A percentile compares a stretch with the other conserved stretches of the same genome.
Conservation (phyloP, 23 tunicate species). For the Ascidia mentula region DNA sequence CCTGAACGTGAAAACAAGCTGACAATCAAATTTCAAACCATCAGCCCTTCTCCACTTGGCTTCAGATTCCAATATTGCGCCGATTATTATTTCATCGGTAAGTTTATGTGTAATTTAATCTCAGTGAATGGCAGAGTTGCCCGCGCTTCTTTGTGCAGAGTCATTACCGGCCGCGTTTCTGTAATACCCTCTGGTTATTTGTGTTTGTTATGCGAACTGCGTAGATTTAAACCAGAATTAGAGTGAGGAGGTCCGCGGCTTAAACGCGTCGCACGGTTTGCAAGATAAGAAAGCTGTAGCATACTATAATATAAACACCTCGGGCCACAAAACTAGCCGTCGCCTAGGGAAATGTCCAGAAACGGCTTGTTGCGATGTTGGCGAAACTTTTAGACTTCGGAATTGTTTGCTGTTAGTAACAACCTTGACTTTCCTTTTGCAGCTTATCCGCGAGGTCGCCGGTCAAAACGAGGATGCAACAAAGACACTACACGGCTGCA, state of each 20-base stretch:
- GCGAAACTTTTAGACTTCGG: no score
- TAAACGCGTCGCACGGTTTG: background rate
- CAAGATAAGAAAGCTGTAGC: background rate
- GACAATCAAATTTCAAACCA: conserved; percentile 79
- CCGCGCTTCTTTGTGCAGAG: no score
- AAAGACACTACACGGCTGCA: conserved; percentile 33
- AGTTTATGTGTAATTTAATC: no score
- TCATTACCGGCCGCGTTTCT: no score
- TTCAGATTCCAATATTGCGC: conserved; percentile 80
- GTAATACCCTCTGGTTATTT: background rate
- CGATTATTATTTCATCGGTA: conserved; percentile 81
- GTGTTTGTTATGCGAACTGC: conserved; percentile 1
- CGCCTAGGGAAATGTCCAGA: conserved; percentile 9
- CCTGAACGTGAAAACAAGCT: conserved; percentile 91
- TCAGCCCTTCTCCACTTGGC: conserved; percentile 93
- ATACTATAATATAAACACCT: background rate
- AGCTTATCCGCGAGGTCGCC: conserved; percentile 27
- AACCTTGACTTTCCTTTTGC: conserved; percentile 16
- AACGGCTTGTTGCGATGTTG: conserved; percentile 11
- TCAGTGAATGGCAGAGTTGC: background rate
- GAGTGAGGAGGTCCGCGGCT: background rate
- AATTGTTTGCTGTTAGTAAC: no score
- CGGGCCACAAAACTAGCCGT: conserved; percentile 8
- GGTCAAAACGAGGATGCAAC: conserved; percentile 29
- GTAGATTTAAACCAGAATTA: background rate